Percentiles rank a stretch among this genome's conserved stretches.
Conservation (phyloP, 2,888 invertebrate genomes). For the Agrotis clavis region DNA sequence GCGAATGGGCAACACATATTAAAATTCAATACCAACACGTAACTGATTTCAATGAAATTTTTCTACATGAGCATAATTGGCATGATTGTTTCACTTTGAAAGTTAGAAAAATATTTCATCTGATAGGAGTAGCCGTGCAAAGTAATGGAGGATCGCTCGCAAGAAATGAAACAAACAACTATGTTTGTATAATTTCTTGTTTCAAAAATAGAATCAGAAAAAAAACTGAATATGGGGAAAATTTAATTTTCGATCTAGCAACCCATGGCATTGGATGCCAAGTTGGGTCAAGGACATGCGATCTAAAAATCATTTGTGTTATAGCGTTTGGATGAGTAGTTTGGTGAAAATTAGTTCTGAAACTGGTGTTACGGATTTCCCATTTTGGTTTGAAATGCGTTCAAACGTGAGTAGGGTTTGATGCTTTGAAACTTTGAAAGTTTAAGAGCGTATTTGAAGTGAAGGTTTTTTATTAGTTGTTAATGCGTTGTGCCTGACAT, state of each 20-base stretch:
- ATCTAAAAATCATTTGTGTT: conserved; percentile 60
- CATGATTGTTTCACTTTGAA: too few species aligned
- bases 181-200: background rate
- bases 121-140: too few species aligned
- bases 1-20: background rate
- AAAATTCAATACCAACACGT: background rate
- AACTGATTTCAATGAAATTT: background rate
- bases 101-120: too few species aligned
- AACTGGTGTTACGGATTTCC: conserved; percentile 11
- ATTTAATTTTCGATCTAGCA: background rate
- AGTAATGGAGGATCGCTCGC: too few species aligned
- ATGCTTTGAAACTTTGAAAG: background rate
- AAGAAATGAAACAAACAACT: too few species aligned
- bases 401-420: conserved; percentile 2
- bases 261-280: background rate
- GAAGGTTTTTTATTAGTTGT: conserved; percentile 1
- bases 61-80: background rate
- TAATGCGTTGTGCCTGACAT: background rate
- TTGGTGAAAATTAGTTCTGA: conserved; percentile 35
- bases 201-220: background rate
- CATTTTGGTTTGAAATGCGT: conserved; percentile 17
- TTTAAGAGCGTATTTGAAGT: background rate
- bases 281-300: conserved; percentile 56
- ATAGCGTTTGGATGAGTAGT: conserved; percentile 44
- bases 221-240: background rate